These are phyloP conservation scores for Drosophila pruinosa DNA, from an alignment of 1,140 invertebrate genomes.

Conservation along the genomic window DNA sequence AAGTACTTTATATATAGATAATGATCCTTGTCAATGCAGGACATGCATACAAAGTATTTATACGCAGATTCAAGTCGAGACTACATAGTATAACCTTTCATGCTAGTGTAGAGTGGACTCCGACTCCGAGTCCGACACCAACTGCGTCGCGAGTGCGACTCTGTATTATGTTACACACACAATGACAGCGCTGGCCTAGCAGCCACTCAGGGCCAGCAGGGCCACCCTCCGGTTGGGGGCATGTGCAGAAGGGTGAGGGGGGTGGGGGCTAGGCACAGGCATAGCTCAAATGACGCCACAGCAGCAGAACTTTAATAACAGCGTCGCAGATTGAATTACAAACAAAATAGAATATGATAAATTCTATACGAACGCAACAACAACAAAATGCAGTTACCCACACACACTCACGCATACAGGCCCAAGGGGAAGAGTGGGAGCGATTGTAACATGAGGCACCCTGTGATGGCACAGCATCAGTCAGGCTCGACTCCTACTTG, in stretches of 20 bases:
- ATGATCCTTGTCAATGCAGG: background rate
- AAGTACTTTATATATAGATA: background rate
- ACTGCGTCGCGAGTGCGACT: too few relatives aligned
- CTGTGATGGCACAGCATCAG: slow-evolving; percentile 50
- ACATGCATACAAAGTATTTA: background rate
- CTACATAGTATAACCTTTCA: slow-evolving; percentile 4
- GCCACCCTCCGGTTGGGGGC: background rate
- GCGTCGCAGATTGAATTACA: slow-evolving; percentile 69
- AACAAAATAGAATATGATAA: slow-evolving; percentile 81
- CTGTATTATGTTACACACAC: slow-evolving; percentile 23
- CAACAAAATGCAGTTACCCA: slow-evolving; percentile 46
- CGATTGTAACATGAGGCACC: slow-evolving; percentile 65
- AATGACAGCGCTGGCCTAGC: slow-evolving; percentile 58
- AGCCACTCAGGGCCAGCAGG: slow-evolving; percentile 57
- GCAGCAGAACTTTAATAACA: slow-evolving; percentile 79
- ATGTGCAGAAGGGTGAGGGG: background rate
- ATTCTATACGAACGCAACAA: slow-evolving; percentile 73
- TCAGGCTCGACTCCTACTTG: slow-evolving; percentile 14
- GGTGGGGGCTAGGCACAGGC: slow-evolving; percentile 7
- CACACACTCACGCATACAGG: slow-evolving; percentile 7
- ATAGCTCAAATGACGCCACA: slow-evolving; percentile 69
- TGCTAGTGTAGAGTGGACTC: background rate
- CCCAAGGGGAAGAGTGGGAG: background rate
- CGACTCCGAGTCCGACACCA: too few relatives aligned
- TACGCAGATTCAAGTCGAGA: slow-evolving; percentile 2